phyloP scores from a whole-genome alignment of 2,797 vertebrate genomes.

The Toxotes lorentzi region DNA sequence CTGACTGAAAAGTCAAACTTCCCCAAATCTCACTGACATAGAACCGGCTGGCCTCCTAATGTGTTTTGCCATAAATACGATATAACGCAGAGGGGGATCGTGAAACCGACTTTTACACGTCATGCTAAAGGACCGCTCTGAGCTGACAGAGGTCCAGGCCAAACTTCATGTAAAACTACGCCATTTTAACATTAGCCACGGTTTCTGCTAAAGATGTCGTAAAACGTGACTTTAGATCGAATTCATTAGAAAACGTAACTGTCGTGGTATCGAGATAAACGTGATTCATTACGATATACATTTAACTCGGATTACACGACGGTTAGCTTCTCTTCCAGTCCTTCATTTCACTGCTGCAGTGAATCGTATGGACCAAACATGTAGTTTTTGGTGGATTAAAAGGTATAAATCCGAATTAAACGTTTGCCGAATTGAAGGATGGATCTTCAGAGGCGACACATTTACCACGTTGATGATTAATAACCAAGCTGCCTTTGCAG shows the following conservation, averaged over 20 bases:
- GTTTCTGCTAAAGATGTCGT: rapidly evolving
- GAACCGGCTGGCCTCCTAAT: neutral
- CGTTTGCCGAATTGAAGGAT: neutral
- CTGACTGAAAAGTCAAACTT: neutral
- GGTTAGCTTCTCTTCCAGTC: neutral
- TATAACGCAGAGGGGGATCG: rapidly evolving
- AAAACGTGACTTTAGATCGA: rapidly evolving
- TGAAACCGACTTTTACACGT: conserved; percentile 38
- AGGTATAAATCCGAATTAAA: rapidly evolving
- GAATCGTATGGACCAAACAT: neutral
- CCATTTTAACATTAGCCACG: neutral
- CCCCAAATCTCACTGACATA: neutral
- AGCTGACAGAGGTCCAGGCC: neutral
- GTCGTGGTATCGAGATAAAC: rapidly evolving
- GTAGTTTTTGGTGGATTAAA: rapidly evolving
- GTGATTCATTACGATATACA: neutral
- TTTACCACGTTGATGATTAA: rapidly evolving
- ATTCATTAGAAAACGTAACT: rapidly evolving
- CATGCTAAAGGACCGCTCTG: conserved; percentile 29
- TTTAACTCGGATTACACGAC: neutral
- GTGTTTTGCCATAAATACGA: neutral
- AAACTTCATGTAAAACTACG: neutral
- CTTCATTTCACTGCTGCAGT: too few species aligned
- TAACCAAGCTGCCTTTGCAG: rapidly evolving
- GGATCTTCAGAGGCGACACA: rapidly evolving